Evolutionary conservation across 64 coral and sea anemone genomes (phyloP).

Genomic region (Montipora sp.): DNA sequence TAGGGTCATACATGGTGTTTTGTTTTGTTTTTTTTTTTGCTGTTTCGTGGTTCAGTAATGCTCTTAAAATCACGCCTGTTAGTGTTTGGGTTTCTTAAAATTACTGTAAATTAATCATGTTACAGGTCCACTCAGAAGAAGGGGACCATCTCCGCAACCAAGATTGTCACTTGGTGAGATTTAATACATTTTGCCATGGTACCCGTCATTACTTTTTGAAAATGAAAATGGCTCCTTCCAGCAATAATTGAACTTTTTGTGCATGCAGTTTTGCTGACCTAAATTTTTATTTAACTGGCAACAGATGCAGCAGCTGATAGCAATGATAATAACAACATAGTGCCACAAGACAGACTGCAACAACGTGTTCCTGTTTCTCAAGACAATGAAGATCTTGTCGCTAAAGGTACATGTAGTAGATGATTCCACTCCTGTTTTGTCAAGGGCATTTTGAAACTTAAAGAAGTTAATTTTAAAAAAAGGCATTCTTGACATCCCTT

Average conservation of each 20-base stretch:
- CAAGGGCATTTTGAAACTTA: too few relatives aligned
- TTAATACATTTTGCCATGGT: not conserved
- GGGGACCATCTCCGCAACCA: constrained; percentile 14
- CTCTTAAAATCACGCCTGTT: too few relatives aligned
- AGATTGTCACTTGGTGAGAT: constrained; percentile 18
- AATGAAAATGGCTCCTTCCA: too few relatives aligned
- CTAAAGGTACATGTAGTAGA: constrained; percentile 10
- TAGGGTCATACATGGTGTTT: too few relatives aligned
- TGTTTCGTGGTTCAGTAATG: too few relatives aligned
- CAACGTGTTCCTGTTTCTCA: not conserved
- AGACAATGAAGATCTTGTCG: constrained; percentile 36
- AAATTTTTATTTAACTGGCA: not conserved
- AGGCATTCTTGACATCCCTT: too few relatives aligned
- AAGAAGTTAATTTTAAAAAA: too few relatives aligned
- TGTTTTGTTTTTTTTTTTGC: too few relatives aligned
- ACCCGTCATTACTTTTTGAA: too few relatives aligned
- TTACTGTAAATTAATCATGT: not conserved
- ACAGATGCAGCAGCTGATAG: constrained; percentile 1
- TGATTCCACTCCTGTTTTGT: too few relatives aligned
- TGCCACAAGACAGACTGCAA: constrained; percentile 17
- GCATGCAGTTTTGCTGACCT: not conserved
- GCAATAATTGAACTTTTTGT: too few relatives aligned
- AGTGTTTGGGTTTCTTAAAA: too few relatives aligned
- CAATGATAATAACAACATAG: not conserved
- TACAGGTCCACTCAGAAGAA: constrained; percentile 34